phyloP scores from a whole-genome alignment of 2,113 vertebrate species.

The Nothocercus julius region DNA sequence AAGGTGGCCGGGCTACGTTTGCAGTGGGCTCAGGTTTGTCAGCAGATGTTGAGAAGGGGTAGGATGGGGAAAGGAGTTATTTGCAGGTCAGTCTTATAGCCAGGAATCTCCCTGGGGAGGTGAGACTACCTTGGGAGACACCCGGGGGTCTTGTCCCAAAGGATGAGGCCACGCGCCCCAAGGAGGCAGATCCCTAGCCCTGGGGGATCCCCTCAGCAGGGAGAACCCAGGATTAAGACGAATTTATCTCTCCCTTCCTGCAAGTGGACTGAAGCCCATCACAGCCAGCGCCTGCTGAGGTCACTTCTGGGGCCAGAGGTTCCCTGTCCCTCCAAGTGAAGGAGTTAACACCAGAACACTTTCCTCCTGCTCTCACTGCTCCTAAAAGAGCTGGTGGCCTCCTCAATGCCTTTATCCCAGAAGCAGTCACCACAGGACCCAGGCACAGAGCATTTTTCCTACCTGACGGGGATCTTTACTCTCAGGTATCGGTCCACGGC shows the following conservation, averaged over 20 bases:
- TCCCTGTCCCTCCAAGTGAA: accelerated
- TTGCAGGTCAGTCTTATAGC: background rate
- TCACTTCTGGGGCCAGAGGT: background rate
- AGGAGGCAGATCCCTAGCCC: background rate
- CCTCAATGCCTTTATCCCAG: accelerated
- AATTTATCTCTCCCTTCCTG: accelerated
- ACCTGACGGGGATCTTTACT: constrained; percentile 97
- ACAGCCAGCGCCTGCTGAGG: accelerated
- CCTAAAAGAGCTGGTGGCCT: background rate
- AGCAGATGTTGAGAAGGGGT: background rate
- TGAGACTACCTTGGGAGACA: accelerated
- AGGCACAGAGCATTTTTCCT: background rate
- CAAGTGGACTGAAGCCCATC: background rate
- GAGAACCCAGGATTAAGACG: background rate
- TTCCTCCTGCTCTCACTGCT: background rate
- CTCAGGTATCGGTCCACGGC: constrained; percentile 95
- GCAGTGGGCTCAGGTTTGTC: background rate
- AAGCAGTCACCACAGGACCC: background rate
- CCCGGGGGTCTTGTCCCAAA: background rate
- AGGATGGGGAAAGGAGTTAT: background rate
- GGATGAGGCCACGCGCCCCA: background rate
- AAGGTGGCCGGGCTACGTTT: background rate
- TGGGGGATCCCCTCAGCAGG: accelerated
- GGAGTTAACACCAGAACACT: background rate
- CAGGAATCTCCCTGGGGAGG: background rate